Conservation (phyloP, 2,113 vertebrate genomes). For the Cettia cetti region DNA sequence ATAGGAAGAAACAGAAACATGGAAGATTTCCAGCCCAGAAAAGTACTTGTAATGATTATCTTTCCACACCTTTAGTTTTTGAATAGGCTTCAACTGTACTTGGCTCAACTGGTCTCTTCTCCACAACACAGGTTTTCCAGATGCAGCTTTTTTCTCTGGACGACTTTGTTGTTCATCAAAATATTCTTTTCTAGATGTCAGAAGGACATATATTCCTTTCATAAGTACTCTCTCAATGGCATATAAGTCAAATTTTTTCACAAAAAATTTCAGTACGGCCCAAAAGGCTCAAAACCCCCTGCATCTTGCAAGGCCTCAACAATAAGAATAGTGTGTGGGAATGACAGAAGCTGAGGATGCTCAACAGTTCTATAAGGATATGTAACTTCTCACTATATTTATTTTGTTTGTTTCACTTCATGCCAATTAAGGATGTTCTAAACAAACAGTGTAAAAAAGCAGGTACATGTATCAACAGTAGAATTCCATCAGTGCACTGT, state of each 20-base stretch:
- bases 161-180: slow-evolving; percentile 33
- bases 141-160: slow-evolving; percentile 20
- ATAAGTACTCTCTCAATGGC: background rate
- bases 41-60: background rate
- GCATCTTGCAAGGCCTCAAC: background rate
- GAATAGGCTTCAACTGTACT: background rate
- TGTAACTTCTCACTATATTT: background rate
- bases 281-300: background rate
- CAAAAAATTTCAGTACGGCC: background rate
- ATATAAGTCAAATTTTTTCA: background rate
- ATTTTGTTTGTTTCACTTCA: background rate
- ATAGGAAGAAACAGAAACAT: background rate
- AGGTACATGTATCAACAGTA: background rate
- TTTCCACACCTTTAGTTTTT: slow-evolving; percentile 60
- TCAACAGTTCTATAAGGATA: background rate
- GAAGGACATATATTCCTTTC: slow-evolving; percentile 3
- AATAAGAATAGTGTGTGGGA: background rate
- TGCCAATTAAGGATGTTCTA: background rate
- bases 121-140: slow-evolving; percentile 28
- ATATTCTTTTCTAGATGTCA: slow-evolving; percentile 60
- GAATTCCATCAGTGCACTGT: background rate
- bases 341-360: background rate
- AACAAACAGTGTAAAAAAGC: background rate
- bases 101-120: background rate
- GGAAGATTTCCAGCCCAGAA: background rate